These are phyloP conservation scores for Caenorhabditis latens DNA, from an alignment of 1,140 invertebrate genomes.

Conservation along the genomic window DNA sequence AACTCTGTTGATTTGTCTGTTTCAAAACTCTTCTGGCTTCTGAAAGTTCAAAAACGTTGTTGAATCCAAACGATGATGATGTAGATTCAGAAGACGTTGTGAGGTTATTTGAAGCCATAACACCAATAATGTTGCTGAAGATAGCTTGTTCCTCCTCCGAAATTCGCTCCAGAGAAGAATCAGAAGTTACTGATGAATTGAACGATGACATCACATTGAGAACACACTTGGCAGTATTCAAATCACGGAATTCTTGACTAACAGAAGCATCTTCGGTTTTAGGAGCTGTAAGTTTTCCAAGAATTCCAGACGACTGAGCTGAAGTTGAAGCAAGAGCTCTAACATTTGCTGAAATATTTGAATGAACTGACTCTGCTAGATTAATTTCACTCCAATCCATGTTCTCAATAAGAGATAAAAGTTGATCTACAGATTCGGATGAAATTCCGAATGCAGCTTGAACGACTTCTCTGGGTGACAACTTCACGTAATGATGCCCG, in stretches of 20 bases:
- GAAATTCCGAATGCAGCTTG: slow-evolving; percentile 39
- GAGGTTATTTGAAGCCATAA: slow-evolving; percentile 26
- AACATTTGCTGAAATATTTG: slow-evolving; percentile 34
- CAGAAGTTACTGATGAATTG: neutral
- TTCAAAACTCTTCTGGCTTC: slow-evolving; percentile 14
- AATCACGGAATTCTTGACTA: neutral
- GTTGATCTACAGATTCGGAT: neutral
- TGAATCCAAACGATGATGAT: slow-evolving; percentile 6
- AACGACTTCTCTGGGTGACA: slow-evolving; percentile 27
- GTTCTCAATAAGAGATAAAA: slow-evolving; percentile 20
- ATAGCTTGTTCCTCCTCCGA: slow-evolving; percentile 17
- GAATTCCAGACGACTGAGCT: slow-evolving; percentile 20
- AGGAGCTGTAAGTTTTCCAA: slow-evolving; percentile 2
- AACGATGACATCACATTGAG: slow-evolving; percentile 38
- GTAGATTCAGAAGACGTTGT: neutral
- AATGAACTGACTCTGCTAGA: neutral
- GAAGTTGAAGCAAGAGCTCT: slow-evolving; percentile 16
- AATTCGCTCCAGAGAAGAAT: neutral
- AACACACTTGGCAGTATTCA: slow-evolving; percentile 29
- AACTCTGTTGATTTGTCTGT: neutral
- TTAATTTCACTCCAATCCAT: slow-evolving; percentile 32
- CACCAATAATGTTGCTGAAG: neutral
- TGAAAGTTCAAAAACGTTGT: slow-evolving; percentile 18
- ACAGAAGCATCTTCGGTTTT: neutral
- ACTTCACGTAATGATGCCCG: neutral